Conservation (phyloP, 2,888 invertebrate species). For the Scrobipalpa costella region DNA sequence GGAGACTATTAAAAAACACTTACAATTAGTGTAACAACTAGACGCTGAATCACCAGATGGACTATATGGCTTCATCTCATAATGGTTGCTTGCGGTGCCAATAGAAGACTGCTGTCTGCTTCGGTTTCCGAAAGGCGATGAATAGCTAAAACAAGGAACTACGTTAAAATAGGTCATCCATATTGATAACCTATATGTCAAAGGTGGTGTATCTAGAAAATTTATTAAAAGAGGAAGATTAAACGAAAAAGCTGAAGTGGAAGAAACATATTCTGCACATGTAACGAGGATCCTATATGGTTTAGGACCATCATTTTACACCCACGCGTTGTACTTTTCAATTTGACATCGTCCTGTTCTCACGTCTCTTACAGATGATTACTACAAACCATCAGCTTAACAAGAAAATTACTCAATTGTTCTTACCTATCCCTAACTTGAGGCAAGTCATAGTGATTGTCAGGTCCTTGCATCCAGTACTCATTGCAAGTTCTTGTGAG, state of each 20-base stretch:
- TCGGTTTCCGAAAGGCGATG: constrained; percentile 68
- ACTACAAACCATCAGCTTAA: constrained; percentile 6
- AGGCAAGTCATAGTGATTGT: constrained; percentile 73
- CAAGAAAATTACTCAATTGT: constrained; percentile 16
- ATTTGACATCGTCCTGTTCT: constrained; percentile 10
- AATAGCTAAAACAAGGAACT: constrained; percentile 50
- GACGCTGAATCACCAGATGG: constrained; percentile 73
- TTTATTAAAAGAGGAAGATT: no score
- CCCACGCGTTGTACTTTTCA: constrained; percentile 5
- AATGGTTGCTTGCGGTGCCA: constrained; percentile 62
- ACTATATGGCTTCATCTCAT: constrained; percentile 77
- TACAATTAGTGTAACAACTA: constrained; percentile 73
- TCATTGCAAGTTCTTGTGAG: constrained; percentile 71
- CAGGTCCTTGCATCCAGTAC: constrained; percentile 72
- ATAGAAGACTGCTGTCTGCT: constrained; percentile 63
- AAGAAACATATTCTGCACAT: no score
- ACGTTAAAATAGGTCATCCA: neutral
- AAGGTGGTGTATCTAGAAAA: no score
- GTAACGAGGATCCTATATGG: neutral
- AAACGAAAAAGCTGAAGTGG: no score
- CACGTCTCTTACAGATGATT: constrained; percentile 13
- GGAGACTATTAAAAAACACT: constrained; percentile 40
- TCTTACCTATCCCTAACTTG: constrained; percentile 69
- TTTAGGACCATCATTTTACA: neutral
- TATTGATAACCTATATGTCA: neutral